Conservation (phyloP, 2,113 vertebrate genomes). For the Atherinomorus stipes region DNA sequence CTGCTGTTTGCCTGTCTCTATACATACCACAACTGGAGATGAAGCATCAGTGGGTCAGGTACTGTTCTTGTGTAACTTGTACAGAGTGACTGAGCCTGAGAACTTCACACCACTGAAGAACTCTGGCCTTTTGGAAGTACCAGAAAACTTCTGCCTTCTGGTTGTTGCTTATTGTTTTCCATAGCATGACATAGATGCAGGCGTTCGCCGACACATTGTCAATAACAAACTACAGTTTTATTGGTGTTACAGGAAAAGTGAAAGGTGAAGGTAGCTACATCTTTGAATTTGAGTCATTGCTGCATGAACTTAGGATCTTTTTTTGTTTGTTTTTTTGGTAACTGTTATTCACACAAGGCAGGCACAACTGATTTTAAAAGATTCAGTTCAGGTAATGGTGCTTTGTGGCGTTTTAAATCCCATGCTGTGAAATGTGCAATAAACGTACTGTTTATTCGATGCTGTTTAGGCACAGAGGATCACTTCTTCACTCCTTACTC, state of each 20-base stretch:
- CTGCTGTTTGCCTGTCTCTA: slow-evolving; percentile 88
- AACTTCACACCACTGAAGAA: not conserved
- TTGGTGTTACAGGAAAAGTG: not conserved
- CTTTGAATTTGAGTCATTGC: slow-evolving; percentile 17
- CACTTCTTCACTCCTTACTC: slow-evolving; percentile 18
- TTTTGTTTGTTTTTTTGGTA: slow-evolving; percentile 19
- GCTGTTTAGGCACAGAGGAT: slow-evolving; percentile 29
- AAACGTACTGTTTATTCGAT: slow-evolving; percentile 17
- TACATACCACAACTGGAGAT: slow-evolving; percentile 86
- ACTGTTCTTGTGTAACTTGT: not conserved
- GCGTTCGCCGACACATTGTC: slow-evolving; percentile 6
- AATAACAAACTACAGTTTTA: slow-evolving; percentile 2
- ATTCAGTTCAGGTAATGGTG: slow-evolving; percentile 13
- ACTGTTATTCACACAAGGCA: slow-evolving; percentile 18
- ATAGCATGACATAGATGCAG: slow-evolving; percentile 17
- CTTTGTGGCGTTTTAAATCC: slow-evolving; percentile 17
- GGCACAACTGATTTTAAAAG: slow-evolving; percentile 24
- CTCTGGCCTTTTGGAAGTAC: not conserved
- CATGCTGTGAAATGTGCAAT: slow-evolving; percentile 59
- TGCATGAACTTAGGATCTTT: not conserved
- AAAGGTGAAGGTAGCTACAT: not conserved
- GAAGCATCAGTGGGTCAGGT: slow-evolving; percentile 31
- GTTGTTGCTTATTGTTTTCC: slow-evolving; percentile 5
- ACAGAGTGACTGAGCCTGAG: slow-evolving; percentile 6
- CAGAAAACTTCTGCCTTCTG: slow-evolving; percentile 14